Conservation (phyloP, 2,113 vertebrate species). For the Corythoichthys haematopterus region DNA sequence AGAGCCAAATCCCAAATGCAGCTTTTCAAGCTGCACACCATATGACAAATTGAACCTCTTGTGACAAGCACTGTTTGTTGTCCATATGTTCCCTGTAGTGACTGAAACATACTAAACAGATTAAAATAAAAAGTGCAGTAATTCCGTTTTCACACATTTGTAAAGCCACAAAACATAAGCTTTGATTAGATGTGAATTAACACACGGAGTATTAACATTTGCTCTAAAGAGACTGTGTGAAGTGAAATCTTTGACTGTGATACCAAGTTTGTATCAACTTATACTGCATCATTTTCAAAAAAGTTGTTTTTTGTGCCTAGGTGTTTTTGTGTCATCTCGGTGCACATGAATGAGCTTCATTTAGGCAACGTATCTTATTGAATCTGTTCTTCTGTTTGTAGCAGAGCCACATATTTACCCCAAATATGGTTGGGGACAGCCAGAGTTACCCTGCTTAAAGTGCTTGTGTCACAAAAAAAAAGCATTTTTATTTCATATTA, state of each 20-base stretch:
- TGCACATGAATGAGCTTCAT: too few relatives aligned
- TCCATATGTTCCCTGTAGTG: slow-evolving; percentile 19
- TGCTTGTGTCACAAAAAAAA: too few relatives aligned
- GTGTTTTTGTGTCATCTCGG: too few relatives aligned
- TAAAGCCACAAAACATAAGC: not conserved
- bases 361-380: too few relatives aligned
- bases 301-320: too few relatives aligned
- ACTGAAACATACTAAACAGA: not conserved
- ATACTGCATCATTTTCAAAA: too few relatives aligned
- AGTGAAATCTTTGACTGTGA: not conserved
- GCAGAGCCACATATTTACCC: too few relatives aligned
- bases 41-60: not conserved
- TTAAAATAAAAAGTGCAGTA: slow-evolving; percentile 3
- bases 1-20: slow-evolving; percentile 5
- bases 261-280: too few relatives aligned
- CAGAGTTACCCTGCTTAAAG: too few relatives aligned
- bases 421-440: too few relatives aligned
- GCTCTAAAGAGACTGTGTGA: not conserved
- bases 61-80: slow-evolving; percentile 8
- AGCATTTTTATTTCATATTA: too few relatives aligned
- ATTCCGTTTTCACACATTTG: not conserved
- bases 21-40: slow-evolving; percentile 3
- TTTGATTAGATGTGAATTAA: not conserved
- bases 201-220: not conserved
- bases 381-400: too few relatives aligned